phyloP scores from a whole-genome alignment of 2,113 vertebrate genomes.

The Pterocles gutturalis region DNA sequence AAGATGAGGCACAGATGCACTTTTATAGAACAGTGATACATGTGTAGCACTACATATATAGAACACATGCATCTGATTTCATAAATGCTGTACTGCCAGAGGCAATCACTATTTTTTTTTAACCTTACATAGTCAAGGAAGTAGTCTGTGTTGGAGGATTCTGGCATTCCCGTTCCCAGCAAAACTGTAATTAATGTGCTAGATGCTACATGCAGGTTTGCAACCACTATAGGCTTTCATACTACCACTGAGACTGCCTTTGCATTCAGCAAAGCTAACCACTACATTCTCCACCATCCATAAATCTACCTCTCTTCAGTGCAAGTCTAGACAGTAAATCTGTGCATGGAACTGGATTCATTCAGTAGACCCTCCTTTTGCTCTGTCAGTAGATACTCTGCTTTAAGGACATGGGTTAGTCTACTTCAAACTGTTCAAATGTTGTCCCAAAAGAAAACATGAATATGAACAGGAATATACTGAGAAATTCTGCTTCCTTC shows the following conservation, averaged over 20 bases:
- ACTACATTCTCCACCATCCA: background rate
- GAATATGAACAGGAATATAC: background rate
- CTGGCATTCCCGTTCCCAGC: background rate
- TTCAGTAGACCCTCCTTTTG: background rate
- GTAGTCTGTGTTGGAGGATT: background rate
- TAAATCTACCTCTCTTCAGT: background rate
- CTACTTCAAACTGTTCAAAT: background rate
- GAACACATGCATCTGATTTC: constrained; percentile 27
- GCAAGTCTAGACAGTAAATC: constrained; percentile 5
- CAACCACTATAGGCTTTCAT: background rate
- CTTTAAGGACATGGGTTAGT: background rate
- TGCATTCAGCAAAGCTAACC: background rate
- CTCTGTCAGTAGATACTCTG: background rate
- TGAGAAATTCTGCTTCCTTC: background rate
- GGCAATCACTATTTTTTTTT: background rate
- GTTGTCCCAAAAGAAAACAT: background rate
- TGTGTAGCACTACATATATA: background rate
- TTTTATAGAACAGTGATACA: constrained; percentile 39
- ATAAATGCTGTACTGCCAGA: background rate
- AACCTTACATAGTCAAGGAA: background rate
- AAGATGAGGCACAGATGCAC: constrained; percentile 35
- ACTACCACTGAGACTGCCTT: background rate
- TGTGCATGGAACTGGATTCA: background rate
- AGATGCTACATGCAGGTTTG: background rate
- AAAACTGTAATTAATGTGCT: constrained; percentile 10